phyloP scores from a whole-genome alignment of 2,797 vertebrate species.

The Centropyge bicolor region DNA sequence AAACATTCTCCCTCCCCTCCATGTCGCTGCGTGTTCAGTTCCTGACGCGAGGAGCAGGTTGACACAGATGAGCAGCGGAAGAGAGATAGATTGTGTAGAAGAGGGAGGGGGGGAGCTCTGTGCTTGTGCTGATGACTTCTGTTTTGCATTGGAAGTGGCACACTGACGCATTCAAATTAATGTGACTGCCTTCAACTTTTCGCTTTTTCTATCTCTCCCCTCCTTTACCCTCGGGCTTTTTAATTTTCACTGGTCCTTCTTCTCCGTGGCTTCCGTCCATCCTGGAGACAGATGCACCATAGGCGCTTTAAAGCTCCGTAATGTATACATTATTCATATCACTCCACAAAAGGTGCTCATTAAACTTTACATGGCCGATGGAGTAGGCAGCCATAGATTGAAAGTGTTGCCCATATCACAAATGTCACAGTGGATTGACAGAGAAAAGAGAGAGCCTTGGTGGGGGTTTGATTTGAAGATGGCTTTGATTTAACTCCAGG shows the following conservation, averaged over 20 bases:
- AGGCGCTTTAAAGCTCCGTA: slow-evolving; percentile 83
- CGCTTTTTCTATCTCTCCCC: slow-evolving; percentile 53
- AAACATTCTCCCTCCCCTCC: slow-evolving; percentile 57
- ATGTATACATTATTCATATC: slow-evolving; percentile 90
- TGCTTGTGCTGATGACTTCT: slow-evolving; percentile 68
- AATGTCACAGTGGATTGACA: slow-evolving; percentile 83
- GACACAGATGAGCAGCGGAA: slow-evolving; percentile 75
- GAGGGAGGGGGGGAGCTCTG: slow-evolving; percentile 15
- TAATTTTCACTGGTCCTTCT: slow-evolving; percentile 81
- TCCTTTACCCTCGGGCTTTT: slow-evolving; percentile 75
- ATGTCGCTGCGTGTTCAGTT: slow-evolving; percentile 50
- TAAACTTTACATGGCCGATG: slow-evolving; percentile 85
- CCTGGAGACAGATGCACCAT: slow-evolving; percentile 82
- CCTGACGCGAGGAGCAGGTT: slow-evolving; percentile 70
- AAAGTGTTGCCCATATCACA: slow-evolving; percentile 82
- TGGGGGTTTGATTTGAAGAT: slow-evolving; percentile 80
- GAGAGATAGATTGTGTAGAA: slow-evolving; percentile 42
- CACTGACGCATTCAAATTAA: slow-evolving; percentile 77
- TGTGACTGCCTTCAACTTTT: slow-evolving; percentile 81
- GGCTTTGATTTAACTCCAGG: slow-evolving; percentile 77
- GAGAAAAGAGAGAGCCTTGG: slow-evolving; percentile 63
- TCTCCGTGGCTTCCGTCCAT: slow-evolving; percentile 71
- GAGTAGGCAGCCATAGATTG: slow-evolving; percentile 82
- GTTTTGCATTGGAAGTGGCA: slow-evolving; percentile 77
- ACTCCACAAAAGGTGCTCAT: slow-evolving; percentile 87